phyloP scores from a whole-genome alignment of 2,113 vertebrate species.

The Cottus gobio region DNA sequence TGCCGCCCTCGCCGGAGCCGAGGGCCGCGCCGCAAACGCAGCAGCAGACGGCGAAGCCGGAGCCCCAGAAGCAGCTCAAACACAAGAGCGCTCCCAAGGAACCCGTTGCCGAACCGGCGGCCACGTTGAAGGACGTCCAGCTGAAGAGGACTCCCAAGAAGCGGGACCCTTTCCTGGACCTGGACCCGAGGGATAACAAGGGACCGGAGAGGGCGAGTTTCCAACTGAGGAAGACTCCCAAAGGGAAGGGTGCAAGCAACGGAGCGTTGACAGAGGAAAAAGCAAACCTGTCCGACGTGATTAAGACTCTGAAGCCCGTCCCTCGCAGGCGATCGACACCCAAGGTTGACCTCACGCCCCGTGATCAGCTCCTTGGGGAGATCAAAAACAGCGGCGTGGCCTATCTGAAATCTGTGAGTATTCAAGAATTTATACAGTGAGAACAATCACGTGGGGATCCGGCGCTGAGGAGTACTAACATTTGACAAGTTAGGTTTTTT shows the following conservation, averaged over 20 bases:
- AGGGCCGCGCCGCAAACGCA: background rate
- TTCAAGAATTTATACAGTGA: too few relatives aligned
- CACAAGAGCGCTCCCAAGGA: conserved; percentile 52
- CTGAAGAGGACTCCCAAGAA: conserved; percentile 84
- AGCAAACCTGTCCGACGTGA: conserved; percentile 90
- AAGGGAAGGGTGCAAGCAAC: conserved; percentile 50
- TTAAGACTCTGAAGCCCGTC: conserved; percentile 93
- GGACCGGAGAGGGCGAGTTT: conserved; percentile 82
- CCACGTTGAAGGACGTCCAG: conserved; percentile 73
- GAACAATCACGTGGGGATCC: background rate
- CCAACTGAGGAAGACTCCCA: conserved; percentile 79
- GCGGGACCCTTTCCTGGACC: conserved; percentile 76
- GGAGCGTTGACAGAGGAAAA: conserved; percentile 80
- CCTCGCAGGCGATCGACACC: conserved; percentile 90
- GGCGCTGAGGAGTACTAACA: background rate
- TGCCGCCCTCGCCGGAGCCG: conserved; percentile 60
- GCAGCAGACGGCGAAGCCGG: conserved; percentile 21
- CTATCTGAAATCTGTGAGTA: conserved; percentile 89
- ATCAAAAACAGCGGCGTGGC: conserved; percentile 95
- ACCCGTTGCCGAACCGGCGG: conserved; percentile 49
- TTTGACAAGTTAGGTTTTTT: background rate
- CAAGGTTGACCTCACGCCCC: conserved; percentile 89
- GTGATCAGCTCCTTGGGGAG: conserved; percentile 91
- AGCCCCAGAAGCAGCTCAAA: conserved; percentile 59
- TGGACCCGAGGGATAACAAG: conserved; percentile 74